These are phyloP conservation scores for Paracyprichromis sp. DNA, from an alignment of 2,113 vertebrate genomes.

Conservation along the genomic window DNA sequence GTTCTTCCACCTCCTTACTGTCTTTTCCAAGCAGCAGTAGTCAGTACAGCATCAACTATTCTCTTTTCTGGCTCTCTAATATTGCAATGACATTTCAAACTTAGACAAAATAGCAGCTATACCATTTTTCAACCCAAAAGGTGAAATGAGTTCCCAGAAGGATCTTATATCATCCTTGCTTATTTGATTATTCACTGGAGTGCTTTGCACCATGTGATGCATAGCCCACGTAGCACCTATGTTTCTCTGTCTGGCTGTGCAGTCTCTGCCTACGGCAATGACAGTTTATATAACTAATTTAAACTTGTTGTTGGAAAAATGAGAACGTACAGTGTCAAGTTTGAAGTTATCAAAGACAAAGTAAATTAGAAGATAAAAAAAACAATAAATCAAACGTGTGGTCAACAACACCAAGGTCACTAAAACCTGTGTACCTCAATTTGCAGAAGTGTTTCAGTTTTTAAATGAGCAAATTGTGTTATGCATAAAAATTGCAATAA, in stretches of 20 bases:
- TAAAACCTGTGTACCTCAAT: background rate
- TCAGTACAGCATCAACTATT: background rate
- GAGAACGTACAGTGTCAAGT: background rate
- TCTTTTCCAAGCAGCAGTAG: background rate
- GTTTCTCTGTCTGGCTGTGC: background rate
- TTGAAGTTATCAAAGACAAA: background rate
- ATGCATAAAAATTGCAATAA: background rate
- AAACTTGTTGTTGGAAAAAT: background rate
- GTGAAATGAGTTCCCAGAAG: background rate
- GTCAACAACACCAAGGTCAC: background rate
- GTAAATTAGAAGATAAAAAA: background rate
- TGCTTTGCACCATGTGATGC: background rate
- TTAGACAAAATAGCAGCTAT: background rate
- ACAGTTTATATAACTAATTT: background rate
- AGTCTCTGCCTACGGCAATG: background rate
- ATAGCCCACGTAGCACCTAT: background rate
- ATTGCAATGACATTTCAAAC: constrained; percentile 5
- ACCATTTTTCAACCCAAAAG: background rate
- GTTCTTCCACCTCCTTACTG: constrained; percentile 12
- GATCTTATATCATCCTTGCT: background rate
- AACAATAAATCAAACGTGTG: background rate
- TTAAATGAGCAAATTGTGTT: background rate
- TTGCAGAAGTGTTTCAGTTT: background rate
- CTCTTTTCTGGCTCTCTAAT: background rate
- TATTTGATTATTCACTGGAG: background rate